Evolutionary conservation across 2,113 vertebrate genomes (phyloP).

Genomic region (Saimiri boliviensis): DNA sequence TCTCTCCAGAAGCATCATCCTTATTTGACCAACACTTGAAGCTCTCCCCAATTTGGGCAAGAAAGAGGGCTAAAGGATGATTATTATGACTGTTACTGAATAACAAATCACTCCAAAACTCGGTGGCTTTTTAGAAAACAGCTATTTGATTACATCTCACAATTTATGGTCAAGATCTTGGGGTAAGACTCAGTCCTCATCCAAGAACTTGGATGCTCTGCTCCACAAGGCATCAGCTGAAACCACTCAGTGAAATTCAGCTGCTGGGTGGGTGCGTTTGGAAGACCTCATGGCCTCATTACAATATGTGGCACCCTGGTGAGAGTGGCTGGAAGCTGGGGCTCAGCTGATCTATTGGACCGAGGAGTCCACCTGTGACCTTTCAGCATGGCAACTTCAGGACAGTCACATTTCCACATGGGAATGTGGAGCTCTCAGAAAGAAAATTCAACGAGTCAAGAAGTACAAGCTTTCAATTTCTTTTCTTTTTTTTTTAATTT

Average conservation of each 20-base stretch:
- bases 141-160: background rate
- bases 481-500: too few species aligned
- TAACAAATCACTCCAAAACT: background rate
- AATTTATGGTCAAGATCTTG: background rate
- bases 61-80: background rate
- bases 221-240: background rate
- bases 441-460: background rate
- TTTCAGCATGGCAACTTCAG: background rate
- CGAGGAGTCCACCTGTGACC: background rate
- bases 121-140: background rate
- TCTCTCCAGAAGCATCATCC: background rate
- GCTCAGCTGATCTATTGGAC: background rate
- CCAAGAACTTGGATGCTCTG: background rate
- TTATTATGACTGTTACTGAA: background rate
- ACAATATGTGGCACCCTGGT: background rate
- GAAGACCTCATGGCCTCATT: background rate
- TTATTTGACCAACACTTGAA: background rate
- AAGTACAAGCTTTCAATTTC: background rate
- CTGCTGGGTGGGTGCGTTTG: background rate
- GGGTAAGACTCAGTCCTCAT: background rate
- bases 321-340: background rate
- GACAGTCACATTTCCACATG: background rate
- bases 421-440: background rate
- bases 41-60: background rate
- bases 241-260: background rate